Evolutionary conservation across 2,797 vertebrate species (phyloP), one percentile per base, ranked within the genome.

Genomic region (Acanthornis magna): DNA sequence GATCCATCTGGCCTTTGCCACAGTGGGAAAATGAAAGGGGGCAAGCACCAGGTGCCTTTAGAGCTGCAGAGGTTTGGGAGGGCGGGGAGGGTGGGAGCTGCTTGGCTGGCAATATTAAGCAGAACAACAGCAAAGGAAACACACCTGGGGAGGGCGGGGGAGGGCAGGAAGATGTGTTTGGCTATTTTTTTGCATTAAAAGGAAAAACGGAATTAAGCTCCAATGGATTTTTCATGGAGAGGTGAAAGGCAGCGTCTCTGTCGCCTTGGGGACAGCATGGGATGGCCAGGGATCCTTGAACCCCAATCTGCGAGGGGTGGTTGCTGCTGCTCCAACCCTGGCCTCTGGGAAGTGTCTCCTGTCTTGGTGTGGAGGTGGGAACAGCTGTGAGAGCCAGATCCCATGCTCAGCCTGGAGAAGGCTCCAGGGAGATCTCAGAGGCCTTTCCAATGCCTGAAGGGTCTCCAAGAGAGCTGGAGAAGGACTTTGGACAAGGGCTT

Each of bases 111-210:
- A 93, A 71, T 93, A 67, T 72, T 77, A 92, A 95, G 55, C 55
- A 50, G 87, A 89, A 82, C 45, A 61, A 67, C 25, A 85, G 71
- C 51, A 92, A 86, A 87, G 36, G 60, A 74, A 70, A 81, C 34
- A 48, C 65, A 92, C 43, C 78, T 61, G 74, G 62, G 81, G 4
- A 57, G 77, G 51, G 8, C 5, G 55, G 45, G 38, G 48, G 55
- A 63, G 20, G 57, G 71, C 34, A 78, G 47, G 71, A 76, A 81
- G 82, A 88, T 90, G 67, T 92, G 72, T 96, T 96, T 88, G 90
- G 58, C 88, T 97, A 85, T 95, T 95, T 91, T 96, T 96, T 96
- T 97, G 51, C 93, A 98, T 97, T 98, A 98, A 98, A 98, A 97
- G 32, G 53, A 94, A 94, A 96, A 78, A 76, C 6, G 2, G 9